These are phyloP conservation scores for Riparia riparia DNA, from an alignment of 2,113 vertebrate species.

Conservation along the genomic window DNA sequence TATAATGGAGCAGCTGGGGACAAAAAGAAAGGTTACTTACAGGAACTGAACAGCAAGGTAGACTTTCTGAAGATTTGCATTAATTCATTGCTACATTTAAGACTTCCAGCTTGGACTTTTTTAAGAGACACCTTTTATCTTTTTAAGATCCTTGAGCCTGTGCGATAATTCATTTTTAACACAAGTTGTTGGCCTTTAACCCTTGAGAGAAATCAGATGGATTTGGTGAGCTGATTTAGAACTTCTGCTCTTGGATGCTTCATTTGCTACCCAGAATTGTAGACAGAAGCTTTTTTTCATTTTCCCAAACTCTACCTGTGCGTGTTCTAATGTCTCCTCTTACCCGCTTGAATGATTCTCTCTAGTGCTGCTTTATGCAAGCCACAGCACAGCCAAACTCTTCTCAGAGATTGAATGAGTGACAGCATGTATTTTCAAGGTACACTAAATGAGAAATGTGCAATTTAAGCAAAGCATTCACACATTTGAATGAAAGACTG, in stretches of 20 bases:
- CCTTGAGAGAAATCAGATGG: slow-evolving; percentile 1
- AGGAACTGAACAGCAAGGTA: not conserved
- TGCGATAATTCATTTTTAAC: not conserved
- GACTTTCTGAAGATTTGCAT: not conserved
- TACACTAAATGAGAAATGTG: slow-evolving; percentile 66
- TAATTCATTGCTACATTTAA: not conserved
- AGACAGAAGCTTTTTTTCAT: not conserved
- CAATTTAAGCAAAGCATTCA: slow-evolving; percentile 69
- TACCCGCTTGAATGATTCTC: not conserved
- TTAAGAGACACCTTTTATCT: not conserved
- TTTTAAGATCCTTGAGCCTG: not conserved
- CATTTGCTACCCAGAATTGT: not conserved
- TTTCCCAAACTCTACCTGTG: not conserved
- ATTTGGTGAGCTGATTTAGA: slow-evolving; percentile 19
- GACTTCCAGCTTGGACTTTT: not conserved
- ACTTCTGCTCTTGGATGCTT: not conserved
- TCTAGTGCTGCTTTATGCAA: not conserved
- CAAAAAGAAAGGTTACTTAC: not conserved
- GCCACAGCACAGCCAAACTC: not conserved
- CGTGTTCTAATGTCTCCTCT: not conserved
- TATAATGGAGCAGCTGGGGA: not conserved
- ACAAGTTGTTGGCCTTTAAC: slow-evolving; percentile 8
- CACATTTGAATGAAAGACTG: slow-evolving; percentile 68
- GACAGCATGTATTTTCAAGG: slow-evolving; percentile 62
- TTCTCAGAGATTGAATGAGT: not conserved